A percentile compares a stretch with the other conserved stretches of the same genome.
phyloP scores from a whole-genome alignment of 2,113 vertebrate genomes.

The Petroica traversi region DNA sequence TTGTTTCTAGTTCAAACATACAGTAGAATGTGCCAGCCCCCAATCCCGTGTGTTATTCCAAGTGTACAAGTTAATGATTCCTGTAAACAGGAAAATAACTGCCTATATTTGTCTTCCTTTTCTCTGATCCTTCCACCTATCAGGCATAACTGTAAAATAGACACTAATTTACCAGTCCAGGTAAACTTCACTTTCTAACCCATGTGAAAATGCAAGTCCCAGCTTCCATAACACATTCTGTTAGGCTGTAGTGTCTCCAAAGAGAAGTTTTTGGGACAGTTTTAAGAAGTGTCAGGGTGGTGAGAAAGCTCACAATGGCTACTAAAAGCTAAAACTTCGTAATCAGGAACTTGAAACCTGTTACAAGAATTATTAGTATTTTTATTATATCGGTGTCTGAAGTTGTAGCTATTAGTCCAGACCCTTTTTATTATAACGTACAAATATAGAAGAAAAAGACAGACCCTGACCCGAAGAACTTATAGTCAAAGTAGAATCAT shows the following conservation, averaged over 20 bases:
- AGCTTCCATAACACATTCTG: not conserved
- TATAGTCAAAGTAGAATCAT: slow-evolving; percentile 39
- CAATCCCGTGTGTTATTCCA: not conserved
- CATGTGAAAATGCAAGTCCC: not conserved
- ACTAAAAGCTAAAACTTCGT: not conserved
- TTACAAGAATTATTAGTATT: slow-evolving; percentile 15
- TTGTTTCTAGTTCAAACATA: slow-evolving; percentile 25
- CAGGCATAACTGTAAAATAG: not conserved
- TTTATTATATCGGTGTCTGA: not conserved
- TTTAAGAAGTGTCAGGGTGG: not conserved
- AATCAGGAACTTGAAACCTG: not conserved
- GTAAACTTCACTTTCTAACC: not conserved
- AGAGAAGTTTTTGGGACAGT: not conserved
- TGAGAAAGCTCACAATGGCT: not conserved
- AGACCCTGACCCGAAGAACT: slow-evolving; percentile 61
- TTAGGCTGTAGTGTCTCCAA: not conserved
- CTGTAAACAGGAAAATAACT: not conserved
- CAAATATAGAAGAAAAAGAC: slow-evolving; percentile 25
- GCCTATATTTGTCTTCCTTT: not conserved
- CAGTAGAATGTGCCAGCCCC: not conserved
- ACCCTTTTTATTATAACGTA: slow-evolving; percentile 5
- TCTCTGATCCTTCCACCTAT: not conserved
- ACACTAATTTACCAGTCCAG: not conserved
- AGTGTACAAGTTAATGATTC: not conserved
- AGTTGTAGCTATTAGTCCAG: slow-evolving; percentile 8